Evolutionary conservation across 2,797 vertebrate genomes (phyloP).

Genomic region (Pristis pectinata): DNA sequence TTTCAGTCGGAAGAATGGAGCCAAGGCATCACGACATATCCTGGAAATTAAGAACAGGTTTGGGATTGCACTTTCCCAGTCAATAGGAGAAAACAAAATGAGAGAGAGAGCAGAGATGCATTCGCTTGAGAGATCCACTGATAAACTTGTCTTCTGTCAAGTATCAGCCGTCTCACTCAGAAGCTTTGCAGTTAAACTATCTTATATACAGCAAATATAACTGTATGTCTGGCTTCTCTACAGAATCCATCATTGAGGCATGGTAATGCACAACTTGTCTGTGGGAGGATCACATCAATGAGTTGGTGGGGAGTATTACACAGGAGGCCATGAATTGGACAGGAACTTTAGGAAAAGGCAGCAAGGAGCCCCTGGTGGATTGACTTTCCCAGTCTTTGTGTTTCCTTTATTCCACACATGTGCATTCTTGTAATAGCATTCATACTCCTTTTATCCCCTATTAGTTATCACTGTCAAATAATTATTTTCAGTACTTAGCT

Average conservation of each 20-base stretch:
- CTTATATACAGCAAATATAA: neutral
- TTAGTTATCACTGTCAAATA: constrained; percentile 7
- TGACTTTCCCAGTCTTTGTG: neutral
- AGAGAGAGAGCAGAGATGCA: neutral
- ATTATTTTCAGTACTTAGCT: neutral
- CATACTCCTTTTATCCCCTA: neutral
- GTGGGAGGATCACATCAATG: neutral
- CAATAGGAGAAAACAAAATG: neutral
- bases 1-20: neutral
- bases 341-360: neutral
- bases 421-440: neutral
- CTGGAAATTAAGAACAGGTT: neutral
- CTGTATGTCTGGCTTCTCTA: neutral
- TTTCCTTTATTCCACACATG: neutral
- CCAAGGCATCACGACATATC: neutral
- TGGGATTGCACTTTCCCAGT: neutral
- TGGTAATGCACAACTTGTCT: neutral
- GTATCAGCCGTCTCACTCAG: neutral
- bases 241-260: neutral
- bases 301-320: neutral
- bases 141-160: neutral
- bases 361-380: neutral
- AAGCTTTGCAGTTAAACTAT: neutral
- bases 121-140: neutral
- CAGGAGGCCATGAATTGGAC: neutral